These are phyloP conservation scores for Neoaliturus tenellus DNA, from an alignment of 2,888 invertebrate species.

Conservation along the genomic window DNA sequence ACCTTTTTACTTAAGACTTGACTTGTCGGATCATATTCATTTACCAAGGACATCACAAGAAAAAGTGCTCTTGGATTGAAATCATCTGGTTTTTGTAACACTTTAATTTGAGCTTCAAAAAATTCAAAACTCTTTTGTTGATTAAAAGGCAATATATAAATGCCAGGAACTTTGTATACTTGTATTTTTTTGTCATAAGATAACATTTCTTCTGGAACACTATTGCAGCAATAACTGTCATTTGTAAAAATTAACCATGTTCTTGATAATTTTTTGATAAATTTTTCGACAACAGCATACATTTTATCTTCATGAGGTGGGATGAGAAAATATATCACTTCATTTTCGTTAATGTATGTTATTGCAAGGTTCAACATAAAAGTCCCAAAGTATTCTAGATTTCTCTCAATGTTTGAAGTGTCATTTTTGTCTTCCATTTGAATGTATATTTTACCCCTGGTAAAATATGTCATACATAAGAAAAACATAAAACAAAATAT, in stretches of 20 bases:
- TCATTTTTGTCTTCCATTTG: not conserved
- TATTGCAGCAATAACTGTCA: not conserved
- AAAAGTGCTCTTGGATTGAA: conserved; percentile 40
- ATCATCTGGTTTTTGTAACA: not conserved
- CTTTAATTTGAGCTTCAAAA: conserved; percentile 13
- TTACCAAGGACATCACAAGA: not conserved
- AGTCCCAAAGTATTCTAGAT: not conserved
- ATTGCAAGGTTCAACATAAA: not conserved
- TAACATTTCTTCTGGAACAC: not conserved
- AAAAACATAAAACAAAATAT: too few species aligned
- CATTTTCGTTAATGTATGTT: not conserved
- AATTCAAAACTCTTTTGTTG: not conserved
- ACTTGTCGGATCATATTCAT: not conserved
- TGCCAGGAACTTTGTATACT: not conserved
- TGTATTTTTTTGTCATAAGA: not conserved
- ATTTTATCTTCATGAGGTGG: not conserved
- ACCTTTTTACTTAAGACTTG: not conserved
- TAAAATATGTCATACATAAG: too few species aligned
- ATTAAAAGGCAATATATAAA: conserved; percentile 6
- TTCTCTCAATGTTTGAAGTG: not conserved
- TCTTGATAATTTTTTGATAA: not conserved
- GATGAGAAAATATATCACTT: not conserved
- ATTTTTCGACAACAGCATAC: not conserved
- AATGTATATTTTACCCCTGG: not conserved
- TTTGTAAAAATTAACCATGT: not conserved